A percentile compares a stretch with the other conserved stretches of the same genome.
phyloP scores from a whole-genome alignment of 35 echinoderm and acorn worm species.

The Ophiothrix spiculata region DNA sequence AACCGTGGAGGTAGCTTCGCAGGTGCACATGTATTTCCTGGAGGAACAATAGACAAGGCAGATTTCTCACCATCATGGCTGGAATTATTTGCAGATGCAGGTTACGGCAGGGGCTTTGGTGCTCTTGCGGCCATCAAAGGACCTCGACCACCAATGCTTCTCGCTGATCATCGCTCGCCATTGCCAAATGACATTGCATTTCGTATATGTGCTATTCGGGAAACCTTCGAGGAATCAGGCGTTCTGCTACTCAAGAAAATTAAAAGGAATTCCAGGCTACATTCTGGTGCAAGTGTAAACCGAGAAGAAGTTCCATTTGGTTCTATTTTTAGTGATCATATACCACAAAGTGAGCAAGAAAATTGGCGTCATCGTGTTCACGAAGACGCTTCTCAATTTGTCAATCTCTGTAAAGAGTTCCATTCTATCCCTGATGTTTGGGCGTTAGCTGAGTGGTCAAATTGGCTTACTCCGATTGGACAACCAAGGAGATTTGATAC shows the following conservation, averaged over 20 bases:
- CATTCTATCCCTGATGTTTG: constrained; percentile 73
- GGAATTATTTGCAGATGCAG: constrained; percentile 59
- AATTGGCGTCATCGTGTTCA: constrained; percentile 66
- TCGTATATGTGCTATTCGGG: constrained; percentile 79
- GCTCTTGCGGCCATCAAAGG: constrained; percentile 46
- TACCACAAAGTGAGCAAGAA: background rate
- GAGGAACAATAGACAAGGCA: constrained; percentile 70
- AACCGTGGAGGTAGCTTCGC: constrained; percentile 36
- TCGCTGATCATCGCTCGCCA: background rate
- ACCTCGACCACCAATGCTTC: constrained; percentile 40
- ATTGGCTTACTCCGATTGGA: constrained; percentile 64
- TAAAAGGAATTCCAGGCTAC: background rate
- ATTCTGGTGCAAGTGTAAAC: no score
- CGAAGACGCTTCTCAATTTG: constrained; percentile 54
- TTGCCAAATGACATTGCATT: constrained; percentile 66
- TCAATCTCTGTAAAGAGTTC: constrained; percentile 49
- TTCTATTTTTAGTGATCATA: background rate
- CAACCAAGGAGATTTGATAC: constrained; percentile 62
- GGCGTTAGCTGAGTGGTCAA: constrained; percentile 74
- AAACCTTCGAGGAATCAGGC: constrained; percentile 83
- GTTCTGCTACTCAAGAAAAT: constrained; percentile 48
- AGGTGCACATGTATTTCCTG: constrained; percentile 80
- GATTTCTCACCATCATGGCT: constrained; percentile 75
- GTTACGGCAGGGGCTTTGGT: constrained; percentile 46
- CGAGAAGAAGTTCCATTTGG: background rate